phyloP scores from a whole-genome alignment of 2,797 vertebrate species.

The Scarus forsteni region DNA sequence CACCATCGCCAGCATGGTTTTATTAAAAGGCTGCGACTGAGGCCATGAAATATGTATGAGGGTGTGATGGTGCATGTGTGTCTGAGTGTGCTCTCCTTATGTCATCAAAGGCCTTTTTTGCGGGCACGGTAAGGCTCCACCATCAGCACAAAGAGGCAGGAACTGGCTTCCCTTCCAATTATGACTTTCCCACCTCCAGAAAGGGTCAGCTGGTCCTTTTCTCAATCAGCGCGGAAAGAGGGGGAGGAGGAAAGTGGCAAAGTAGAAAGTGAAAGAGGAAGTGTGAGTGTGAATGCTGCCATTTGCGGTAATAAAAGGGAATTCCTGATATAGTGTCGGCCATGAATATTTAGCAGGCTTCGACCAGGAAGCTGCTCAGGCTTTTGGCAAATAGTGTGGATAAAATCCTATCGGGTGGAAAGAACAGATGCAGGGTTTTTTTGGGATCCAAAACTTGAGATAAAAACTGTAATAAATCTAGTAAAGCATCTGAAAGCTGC shows the following conservation, averaged over 20 bases:
- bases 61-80: constrained; percentile 38
- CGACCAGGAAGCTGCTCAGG: constrained; percentile 28
- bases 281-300: constrained; percentile 41
- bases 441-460: neutral
- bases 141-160: constrained; percentile 53
- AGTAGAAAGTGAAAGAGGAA: constrained; percentile 53
- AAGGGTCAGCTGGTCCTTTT: constrained; percentile 70
- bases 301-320: constrained; percentile 74
- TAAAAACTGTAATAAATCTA: neutral
- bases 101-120: constrained; percentile 62
- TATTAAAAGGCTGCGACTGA: constrained; percentile 38
- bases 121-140: constrained; percentile 47
- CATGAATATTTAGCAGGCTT: constrained; percentile 54
- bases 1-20: constrained; percentile 38
- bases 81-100: constrained; percentile 56
- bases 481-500: neutral
- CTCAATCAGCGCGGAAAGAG: constrained; percentile 60
- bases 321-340: constrained; percentile 61
- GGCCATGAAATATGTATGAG: constrained; percentile 65
- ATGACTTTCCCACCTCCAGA: constrained; percentile 61
- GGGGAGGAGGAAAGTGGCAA: constrained; percentile 54
- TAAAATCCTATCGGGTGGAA: constrained; percentile 24
- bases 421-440: constrained; percentile 8
- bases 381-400: constrained; percentile 37
- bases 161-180: constrained; percentile 67